Evolutionary conservation across 1,140 invertebrate species (phyloP), one percentile per base, ranked within the genome.

Genomic region (Ooceraea biroi): DNA sequence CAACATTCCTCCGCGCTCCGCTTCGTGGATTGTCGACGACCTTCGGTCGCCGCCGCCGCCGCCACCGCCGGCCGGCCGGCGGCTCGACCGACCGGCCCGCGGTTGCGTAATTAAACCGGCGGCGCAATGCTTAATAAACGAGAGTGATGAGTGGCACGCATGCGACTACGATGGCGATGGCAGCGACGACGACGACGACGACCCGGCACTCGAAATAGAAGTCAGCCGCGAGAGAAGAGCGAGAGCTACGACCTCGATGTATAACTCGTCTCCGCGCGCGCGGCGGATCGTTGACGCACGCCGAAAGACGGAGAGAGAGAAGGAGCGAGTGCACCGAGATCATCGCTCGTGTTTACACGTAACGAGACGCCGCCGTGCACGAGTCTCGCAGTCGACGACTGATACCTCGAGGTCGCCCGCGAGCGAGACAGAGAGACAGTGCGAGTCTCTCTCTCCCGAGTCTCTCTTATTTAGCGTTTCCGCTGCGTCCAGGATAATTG

Each of bases 21-120:
- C 69, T 69, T 80, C 44, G 69, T 46, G 68, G 63, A 25, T 57
- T 74, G 85, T 83, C 87, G 85, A 76, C 83, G 88, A 85, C 88
- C 87, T 89, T 89, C 88, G 72, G 50, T 89, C 66, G 36, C 36
- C 7, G 7, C 36, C 36, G 36, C 36, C 36, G 36, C 36, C 36
- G 36, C 36, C 36, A 7, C 36, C 36, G 36, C 36, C 36, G 36
- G 77, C 88, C 61, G 57, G 71, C 73, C 63, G 58, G 71, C 30
- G 41, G 74, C 22, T 44, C 63, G 63, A 12, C 76, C 50, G 36
- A 36, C 36, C 36, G 36, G 36, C 36, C 7, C 36, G 36, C 36
- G 50, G 65, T 89, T 88, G 88, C 88, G 83, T 87, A 89, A 89
- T 89, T 89, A 89, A 89, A 85, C 82, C 82, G 76, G 73, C 71